Conservation (phyloP, 2,113 vertebrate species). For the Melanerpes aurifrons region DNA sequence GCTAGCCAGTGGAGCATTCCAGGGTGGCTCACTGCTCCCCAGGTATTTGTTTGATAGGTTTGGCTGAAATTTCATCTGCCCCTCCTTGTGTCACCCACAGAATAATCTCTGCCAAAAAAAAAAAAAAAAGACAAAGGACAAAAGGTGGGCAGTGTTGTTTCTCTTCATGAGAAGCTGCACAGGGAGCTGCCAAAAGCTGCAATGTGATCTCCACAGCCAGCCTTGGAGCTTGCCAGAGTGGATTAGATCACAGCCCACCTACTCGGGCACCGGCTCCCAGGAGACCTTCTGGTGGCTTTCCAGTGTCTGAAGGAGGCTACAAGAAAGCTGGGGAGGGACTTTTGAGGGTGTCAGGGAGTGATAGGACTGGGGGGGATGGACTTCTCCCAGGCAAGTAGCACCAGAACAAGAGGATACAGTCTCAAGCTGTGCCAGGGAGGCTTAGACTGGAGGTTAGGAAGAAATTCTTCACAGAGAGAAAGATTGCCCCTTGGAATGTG, state of each 20-base stretch:
- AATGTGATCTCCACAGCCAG: not conserved
- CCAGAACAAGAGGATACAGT: too few relatives aligned
- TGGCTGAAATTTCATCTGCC: constrained; percentile 53
- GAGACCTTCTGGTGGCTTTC: too few relatives aligned
- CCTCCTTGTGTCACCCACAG: not conserved
- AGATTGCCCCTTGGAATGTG: too few relatives aligned
- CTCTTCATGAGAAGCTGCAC: constrained; percentile 9
- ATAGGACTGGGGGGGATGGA: too few relatives aligned
- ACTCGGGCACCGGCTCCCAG: not conserved
- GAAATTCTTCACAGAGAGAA: too few relatives aligned
- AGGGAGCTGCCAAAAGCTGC: not conserved
- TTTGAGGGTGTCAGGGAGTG: too few relatives aligned
- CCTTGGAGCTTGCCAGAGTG: not conserved
- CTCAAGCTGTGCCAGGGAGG: too few relatives aligned
- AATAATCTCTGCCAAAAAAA: not conserved
- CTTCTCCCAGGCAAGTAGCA: too few relatives aligned
- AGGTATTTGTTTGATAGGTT: constrained; percentile 30
- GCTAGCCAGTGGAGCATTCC: not conserved
- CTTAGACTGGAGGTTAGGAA: too few relatives aligned
- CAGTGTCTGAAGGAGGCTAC: too few relatives aligned
- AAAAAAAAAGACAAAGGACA: not conserved
- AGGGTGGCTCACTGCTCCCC: fast-evolving
- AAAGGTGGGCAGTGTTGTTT: not conserved
- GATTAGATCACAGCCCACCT: constrained; percentile 50
- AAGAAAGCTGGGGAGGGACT: too few relatives aligned